phyloP scores from a whole-genome alignment of 2,113 vertebrate genomes.

The Entelurus aequoreus region DNA sequence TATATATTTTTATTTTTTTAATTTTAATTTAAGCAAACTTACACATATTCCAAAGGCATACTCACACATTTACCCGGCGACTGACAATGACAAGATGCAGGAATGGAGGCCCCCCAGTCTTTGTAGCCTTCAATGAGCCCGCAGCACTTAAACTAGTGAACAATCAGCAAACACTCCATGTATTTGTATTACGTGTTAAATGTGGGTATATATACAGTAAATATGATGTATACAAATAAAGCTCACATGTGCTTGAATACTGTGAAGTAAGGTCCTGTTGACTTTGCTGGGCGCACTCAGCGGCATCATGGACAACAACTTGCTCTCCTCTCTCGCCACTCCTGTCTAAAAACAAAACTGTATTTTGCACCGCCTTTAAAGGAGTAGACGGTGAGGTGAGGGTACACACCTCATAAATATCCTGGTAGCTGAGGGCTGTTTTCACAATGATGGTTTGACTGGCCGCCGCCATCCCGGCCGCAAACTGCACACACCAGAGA shows the following conservation, averaged over 20 bases:
- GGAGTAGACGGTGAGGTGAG: neutral
- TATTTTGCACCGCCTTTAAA: neutral
- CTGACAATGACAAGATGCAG: conserved; percentile 61
- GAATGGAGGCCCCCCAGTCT: conserved; percentile 64
- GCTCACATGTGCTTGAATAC: conserved; percentile 60
- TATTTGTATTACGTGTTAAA: neutral
- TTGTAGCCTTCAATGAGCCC: conserved; percentile 65
- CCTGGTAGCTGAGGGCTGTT: conserved; percentile 61
- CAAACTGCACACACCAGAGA: conserved; percentile 46
- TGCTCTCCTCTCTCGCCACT: conserved; percentile 51
- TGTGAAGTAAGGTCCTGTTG: conserved; percentile 61
- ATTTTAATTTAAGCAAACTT: too few relatives aligned
- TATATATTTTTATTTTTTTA: too few relatives aligned
- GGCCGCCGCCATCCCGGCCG: conserved; percentile 61
- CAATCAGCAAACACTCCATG: neutral
- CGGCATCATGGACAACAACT: conserved; percentile 62
- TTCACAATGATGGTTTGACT: conserved; percentile 65
- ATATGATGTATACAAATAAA: neutral
- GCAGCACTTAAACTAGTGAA: conserved; percentile 60
- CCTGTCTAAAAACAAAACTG: conserved; percentile 39
- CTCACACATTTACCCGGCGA: conserved; percentile 65
- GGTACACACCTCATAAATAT: conserved; percentile 56
- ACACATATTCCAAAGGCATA: neutral
- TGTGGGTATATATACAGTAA: neutral
- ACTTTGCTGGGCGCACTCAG: conserved; percentile 51